Base-by-base conservation (phyloP, 2,797 vertebrate genomes). In the Acropternis orthonyx region DNA sequence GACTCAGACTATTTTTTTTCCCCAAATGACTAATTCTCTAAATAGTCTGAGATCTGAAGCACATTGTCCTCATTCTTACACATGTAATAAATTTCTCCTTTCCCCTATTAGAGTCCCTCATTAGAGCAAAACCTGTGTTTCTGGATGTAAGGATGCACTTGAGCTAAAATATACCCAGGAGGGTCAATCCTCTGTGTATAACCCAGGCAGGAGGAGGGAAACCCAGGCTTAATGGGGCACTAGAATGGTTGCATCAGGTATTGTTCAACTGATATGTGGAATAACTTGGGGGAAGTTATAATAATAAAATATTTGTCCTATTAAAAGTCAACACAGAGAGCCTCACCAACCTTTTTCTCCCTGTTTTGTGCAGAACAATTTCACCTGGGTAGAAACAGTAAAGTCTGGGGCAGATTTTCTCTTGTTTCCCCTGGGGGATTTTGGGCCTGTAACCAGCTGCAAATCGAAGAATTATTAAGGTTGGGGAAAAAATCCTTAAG, bases 221-320 rank as follows among this genome's bases (percentile, higher is more conserved):
- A 73, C 3, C 9, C 32, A 48, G 46, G 14, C 19, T 66, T 39
- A 19, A 26, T 0, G 1, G 18, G 3, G 3, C 14, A 6, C 16
- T 44, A 24, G 17, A 62, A n/a, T 4, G 39, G 19, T 23, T 69
- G 27, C 20, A 55, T 15, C 2, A 2, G 12, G 20, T 37, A 0
- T 20, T 37, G 6, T 43, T 82, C 26, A 61, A 14, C 7, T 46
- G 56, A n/a, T 5, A 4, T 3, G 9, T 34, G 41, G 7, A 61
- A 54, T 54, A 75, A 72, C 39, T 3, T 48, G 14, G 5, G 10
- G 9, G 22, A 81, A 41, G 24, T n/a, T 46, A 17, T 23, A 21
- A 28, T 18, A 36, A 24, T n/a, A 28, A 86, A 91, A 56, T 80
- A 68, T 27, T 71, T 71, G 3, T 61, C 26, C 58, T 37, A 44